These are phyloP conservation scores for Orthosia gracilis DNA, from an alignment of 2,888 invertebrate genomes.

Conservation along the genomic window DNA sequence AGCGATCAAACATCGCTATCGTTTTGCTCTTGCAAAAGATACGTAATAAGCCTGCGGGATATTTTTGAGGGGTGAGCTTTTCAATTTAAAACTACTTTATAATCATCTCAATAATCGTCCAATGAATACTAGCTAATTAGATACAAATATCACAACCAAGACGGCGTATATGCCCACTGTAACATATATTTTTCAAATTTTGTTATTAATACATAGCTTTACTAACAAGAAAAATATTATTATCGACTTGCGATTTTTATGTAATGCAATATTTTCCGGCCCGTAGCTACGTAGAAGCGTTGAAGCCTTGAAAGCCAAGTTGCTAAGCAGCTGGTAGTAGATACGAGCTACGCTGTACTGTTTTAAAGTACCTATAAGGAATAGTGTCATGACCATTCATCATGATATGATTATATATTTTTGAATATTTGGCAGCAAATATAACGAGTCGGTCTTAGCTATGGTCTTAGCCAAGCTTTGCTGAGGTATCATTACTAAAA, in stretches of 20 bases:
- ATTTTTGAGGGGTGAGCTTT: no score
- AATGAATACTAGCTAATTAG: no score
- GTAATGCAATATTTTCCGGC: not conserved
- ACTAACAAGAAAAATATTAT: not conserved
- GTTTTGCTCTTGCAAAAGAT: no score
- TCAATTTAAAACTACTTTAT: not conserved
- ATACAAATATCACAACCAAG: not conserved
- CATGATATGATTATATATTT: not conserved
- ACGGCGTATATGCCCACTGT: not conserved
- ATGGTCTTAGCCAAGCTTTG: no score
- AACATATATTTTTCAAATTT: not conserved
- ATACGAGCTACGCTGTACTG: not conserved
- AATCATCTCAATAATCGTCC: not conserved
- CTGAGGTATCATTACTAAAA: no score
- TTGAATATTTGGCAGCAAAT: no score
- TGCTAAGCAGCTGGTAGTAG: not conserved
- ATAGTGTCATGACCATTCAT: not conserved
- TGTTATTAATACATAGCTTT: not conserved
- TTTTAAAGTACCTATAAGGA: not conserved
- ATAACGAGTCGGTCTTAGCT: no score
- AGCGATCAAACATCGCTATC: no score
- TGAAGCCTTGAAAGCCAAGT: no score
- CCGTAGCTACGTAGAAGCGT: not conserved
- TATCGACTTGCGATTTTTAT: not conserved
- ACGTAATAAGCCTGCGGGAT: no score